phyloP scores from a whole-genome alignment of 2,113 vertebrate species.

The Anarrhichthys ocellatus region DNA sequence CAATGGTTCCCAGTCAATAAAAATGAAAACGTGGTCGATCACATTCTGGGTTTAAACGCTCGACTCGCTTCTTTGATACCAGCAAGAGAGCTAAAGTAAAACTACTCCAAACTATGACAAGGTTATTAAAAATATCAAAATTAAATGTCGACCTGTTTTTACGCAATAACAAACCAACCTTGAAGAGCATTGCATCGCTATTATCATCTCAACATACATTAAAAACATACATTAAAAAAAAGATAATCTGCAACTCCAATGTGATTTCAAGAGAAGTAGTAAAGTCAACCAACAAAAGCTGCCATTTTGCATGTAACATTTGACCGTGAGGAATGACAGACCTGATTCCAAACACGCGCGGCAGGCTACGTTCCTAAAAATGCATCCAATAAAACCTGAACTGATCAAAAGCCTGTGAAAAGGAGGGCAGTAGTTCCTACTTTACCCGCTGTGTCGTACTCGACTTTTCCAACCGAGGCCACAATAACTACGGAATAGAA shows the following conservation, averaged over 20 bases:
- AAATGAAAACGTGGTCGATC: not conserved
- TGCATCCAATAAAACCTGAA: constrained; percentile 25
- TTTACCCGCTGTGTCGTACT: constrained; percentile 20
- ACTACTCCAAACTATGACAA: not conserved
- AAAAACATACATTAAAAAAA: not conserved
- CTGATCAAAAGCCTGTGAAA: constrained; percentile 1
- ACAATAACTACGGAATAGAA: constrained; percentile 3
- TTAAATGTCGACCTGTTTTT: not conserved
- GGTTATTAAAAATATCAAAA: not conserved
- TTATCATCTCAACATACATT: not conserved
- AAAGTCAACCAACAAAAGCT: constrained; percentile 47
- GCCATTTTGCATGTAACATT: constrained; percentile 28
- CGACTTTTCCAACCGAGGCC: constrained; percentile 15
- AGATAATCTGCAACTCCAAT: not conserved
- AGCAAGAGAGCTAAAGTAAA: constrained; percentile 5
- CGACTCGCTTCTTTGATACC: not conserved
- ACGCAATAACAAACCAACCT: constrained; percentile 5
- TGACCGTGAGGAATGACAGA: constrained; percentile 5
- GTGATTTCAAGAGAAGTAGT: constrained; percentile 2
- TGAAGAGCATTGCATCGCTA: not conserved
- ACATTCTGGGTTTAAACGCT: not conserved
- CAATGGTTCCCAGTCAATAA: not conserved
- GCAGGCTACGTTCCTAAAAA: constrained; percentile 10
- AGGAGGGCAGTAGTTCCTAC: not conserved
- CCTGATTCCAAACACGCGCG: constrained; percentile 11